These are phyloP conservation scores for Ciconia stormi DNA, from an alignment of 2,113 vertebrate species.

Conservation along the genomic window DNA sequence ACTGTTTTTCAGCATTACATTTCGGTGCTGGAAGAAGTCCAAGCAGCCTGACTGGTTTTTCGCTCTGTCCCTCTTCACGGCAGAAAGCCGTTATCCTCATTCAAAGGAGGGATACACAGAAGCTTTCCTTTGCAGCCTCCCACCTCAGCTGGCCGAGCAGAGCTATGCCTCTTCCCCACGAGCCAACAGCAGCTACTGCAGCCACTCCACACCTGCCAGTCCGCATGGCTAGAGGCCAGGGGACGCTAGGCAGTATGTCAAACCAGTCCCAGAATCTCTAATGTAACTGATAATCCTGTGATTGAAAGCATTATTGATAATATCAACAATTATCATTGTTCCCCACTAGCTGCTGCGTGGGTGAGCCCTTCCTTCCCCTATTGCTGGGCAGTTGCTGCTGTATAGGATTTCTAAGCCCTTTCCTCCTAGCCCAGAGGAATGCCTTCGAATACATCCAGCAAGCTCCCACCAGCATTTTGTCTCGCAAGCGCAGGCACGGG, in stretches of 20 bases:
- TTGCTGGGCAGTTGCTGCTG: background rate
- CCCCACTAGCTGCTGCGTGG: background rate
- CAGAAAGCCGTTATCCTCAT: background rate
- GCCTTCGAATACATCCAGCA: background rate
- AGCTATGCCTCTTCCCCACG: background rate
- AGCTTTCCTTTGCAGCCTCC: background rate
- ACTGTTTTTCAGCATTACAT: background rate
- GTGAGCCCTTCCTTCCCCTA: background rate
- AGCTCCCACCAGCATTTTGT: background rate
- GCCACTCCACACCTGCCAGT: background rate
- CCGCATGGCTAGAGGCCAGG: background rate
- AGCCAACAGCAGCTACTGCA: background rate
- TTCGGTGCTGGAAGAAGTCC: background rate
- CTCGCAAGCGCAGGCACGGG: rapidly evolving
- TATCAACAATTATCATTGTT: background rate
- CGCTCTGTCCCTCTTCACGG: background rate
- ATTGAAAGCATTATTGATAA: background rate
- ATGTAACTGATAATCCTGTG: background rate
- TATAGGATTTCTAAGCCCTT: background rate
- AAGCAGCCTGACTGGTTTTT: background rate
- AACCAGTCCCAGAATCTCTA: background rate
- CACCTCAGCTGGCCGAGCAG: background rate
- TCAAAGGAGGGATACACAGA: background rate
- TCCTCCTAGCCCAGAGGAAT: background rate
- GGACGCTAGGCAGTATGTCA: background rate